Evolutionary conservation across 1,140 invertebrate genomes (phyloP).

Genomic region (Neodiprion fabricii): DNA sequence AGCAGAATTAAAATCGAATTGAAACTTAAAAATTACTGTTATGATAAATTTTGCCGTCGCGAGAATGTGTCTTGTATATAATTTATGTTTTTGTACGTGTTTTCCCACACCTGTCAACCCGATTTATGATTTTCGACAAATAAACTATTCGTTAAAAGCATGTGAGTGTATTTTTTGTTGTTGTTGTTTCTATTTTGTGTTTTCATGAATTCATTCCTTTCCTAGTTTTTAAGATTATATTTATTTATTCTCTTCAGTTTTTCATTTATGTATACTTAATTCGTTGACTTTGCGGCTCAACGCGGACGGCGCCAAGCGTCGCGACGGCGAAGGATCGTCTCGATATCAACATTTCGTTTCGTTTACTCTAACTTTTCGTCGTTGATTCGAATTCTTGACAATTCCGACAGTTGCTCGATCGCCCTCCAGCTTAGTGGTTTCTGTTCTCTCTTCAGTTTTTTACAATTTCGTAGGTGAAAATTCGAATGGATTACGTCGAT

Average conservation of each 20-base stretch:
- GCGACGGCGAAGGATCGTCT: conserved; percentile 17
- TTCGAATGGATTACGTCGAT: too few species aligned
- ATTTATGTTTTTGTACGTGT: conserved; percentile 6
- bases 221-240: conserved; percentile 9
- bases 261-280: not conserved
- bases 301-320: not conserved
- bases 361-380: not conserved
- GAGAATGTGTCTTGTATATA: not conserved
- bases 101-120: conserved; percentile 6
- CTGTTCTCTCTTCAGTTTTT: too few species aligned
- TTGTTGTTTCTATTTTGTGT: conserved; percentile 13
- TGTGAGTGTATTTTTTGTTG: conserved; percentile 18
- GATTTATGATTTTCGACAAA: conserved; percentile 1
- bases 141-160: conserved; percentile 1
- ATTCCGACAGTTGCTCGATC: not conserved
- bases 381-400: not conserved
- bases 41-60: not conserved
- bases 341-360: not conserved
- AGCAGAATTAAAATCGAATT: not conserved
- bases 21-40: not conserved
- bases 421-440: too few species aligned
- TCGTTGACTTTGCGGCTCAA: not conserved
- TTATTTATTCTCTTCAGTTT: conserved; percentile 17
- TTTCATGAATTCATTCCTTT: conserved; percentile 13
- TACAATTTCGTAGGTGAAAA: too few species aligned